These are phyloP conservation scores for Elgaria multicarinata DNA, from an alignment of 2,113 vertebrate genomes.

Conservation along the genomic window DNA sequence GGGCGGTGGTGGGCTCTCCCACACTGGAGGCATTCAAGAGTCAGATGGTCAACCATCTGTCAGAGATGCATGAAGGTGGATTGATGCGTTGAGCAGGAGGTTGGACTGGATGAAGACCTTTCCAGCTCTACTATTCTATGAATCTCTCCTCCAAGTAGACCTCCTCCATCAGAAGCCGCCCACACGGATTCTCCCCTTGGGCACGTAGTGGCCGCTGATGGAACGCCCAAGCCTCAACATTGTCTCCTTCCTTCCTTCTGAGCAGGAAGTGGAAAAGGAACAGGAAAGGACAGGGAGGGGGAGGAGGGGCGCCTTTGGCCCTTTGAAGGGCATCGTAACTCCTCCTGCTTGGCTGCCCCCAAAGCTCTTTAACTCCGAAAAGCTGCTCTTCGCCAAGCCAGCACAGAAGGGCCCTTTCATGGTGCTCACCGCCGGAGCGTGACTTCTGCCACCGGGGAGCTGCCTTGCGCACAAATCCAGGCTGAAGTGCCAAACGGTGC, in stretches of 20 bases:
- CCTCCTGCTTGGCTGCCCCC: background rate
- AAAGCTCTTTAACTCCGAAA: background rate
- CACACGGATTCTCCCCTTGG: no score
- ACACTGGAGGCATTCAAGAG: no score
- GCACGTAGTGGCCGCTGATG: background rate
- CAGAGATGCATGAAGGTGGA: no score
- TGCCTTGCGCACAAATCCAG: background rate
- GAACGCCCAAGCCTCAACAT: rapidly evolving
- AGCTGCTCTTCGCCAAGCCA: background rate
- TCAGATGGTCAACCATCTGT: no score
- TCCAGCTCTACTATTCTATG: no score
- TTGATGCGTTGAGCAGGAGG: no score
- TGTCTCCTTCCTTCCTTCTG: background rate
- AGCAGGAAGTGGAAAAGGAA: rapidly evolving
- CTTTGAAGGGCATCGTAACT: background rate
- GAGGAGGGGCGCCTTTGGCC: background rate
- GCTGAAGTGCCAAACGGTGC: background rate
- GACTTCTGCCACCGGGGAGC: background rate
- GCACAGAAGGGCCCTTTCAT: background rate
- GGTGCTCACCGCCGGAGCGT: background rate
- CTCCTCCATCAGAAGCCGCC: no score
- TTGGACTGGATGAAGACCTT: no score
- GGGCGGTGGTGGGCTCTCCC: no score
- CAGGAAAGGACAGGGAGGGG: background rate
- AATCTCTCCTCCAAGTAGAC: no score